These are phyloP conservation scores for Cydia amplana DNA, from an alignment of 1,140 invertebrate species.

Conservation along the genomic window DNA sequence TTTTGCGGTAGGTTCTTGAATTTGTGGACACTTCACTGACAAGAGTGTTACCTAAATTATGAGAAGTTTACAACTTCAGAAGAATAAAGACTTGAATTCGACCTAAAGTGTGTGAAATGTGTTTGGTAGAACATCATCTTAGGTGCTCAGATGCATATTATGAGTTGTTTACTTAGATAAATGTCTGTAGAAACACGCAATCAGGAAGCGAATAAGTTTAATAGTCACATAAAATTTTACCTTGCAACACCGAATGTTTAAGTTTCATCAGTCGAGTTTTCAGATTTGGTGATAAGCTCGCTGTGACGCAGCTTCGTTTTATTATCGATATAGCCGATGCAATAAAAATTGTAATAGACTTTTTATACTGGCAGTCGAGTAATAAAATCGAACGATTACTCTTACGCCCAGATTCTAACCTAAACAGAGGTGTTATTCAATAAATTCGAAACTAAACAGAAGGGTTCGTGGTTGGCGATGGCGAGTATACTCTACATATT, in stretches of 20 bases:
- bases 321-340: constrained; percentile 9
- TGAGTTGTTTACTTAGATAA: background rate
- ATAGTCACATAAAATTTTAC: constrained; percentile 11
- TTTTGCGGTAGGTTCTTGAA: too few relatives aligned
- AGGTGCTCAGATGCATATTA: background rate
- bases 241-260: constrained; percentile 24
- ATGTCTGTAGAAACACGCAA: constrained; percentile 10
- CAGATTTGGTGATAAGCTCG: constrained; percentile 31
- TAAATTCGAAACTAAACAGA: background rate
- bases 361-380: constrained; percentile 16
- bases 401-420: constrained; percentile 21
- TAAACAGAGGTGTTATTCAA: background rate
- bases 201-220: constrained; percentile 31
- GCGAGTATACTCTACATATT: background rate
- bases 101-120: too few relatives aligned
- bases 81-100: too few relatives aligned
- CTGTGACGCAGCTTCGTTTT: constrained; percentile 22
- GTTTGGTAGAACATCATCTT: too few relatives aligned
- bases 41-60: too few relatives aligned
- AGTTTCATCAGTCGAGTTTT: constrained; percentile 30
- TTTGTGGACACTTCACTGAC: too few relatives aligned
- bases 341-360: constrained; percentile 28
- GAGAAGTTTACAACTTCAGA: too few relatives aligned
- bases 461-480: background rate
- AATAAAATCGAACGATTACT: constrained; percentile 31